These are phyloP conservation scores for Mastomys natalensis DNA, from an alignment of 2,113 vertebrate genomes.

Conservation along the genomic window DNA sequence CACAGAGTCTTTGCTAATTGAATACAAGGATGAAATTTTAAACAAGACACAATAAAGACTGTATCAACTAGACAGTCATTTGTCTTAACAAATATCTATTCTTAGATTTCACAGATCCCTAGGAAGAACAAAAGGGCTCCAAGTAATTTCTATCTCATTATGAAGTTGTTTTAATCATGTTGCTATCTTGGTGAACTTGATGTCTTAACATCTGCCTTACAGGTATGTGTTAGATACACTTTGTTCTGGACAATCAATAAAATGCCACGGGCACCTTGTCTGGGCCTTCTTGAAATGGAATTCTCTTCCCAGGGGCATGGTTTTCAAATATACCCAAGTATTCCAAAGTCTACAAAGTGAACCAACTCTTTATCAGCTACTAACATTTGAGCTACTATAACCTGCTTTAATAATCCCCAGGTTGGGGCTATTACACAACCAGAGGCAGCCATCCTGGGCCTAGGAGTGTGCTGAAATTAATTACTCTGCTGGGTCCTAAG, in stretches of 20 bases:
- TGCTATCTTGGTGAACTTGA: not conserved
- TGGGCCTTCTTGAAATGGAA: not conserved
- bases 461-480: not conserved
- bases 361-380: not conserved
- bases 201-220: not conserved
- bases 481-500: not conserved
- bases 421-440: not conserved
- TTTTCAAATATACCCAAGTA: slow-evolving; percentile 7
- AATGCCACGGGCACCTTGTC: no score
- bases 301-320: not conserved
- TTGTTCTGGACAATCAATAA: not conserved
- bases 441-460: not conserved
- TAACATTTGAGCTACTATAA: not conserved
- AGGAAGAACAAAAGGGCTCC: not conserved
- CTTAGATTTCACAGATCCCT: slow-evolving; percentile 10
- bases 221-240: not conserved
- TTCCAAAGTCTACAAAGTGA: not conserved
- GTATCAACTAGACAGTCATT: not conserved
- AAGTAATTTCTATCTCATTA: not conserved
- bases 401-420: not conserved
- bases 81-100: not conserved
- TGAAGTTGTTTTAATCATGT: not conserved
- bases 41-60: not conserved
- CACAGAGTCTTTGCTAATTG: not conserved
- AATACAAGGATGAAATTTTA: not conserved